Base-by-base conservation (phyloP, 2,888 invertebrate species). In the Polylopha cassiicola region DNA sequence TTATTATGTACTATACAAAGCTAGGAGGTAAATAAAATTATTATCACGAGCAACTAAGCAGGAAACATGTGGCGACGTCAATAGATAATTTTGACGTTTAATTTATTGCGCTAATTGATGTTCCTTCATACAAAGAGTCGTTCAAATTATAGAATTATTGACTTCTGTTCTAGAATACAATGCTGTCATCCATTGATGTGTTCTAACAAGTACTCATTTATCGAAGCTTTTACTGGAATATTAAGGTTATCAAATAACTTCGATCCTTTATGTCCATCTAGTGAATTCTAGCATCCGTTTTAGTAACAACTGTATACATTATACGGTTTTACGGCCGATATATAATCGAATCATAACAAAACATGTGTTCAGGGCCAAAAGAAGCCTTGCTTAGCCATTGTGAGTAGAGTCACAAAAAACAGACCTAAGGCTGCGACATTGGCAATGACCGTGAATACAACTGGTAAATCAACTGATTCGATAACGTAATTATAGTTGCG, bases 41-140 rank as follows among this genome's bases (percentile, higher is more conserved):
- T 36, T 41, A 36, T 30, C 15, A 21, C 11, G 14, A 20, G 28
- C 34, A 36, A 36, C 26, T 21, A 11, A 30, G 34, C 36, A 30
- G 39, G 39, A 41, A 41, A 11, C 13, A n/a, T n/a, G 3, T 24
- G 14, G 29, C 34, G 24, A 23, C 15, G 24, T 14, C 3, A 15
- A 29, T 14, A 26, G 20, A 41, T 38, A 21, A 34, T 23, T 26
- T 15, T 15, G 30, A 24, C 30, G 30, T 26, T 36, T 30, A 30
- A 36, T 21, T 30, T 30, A 21, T 29, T n/a, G 17, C 30, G 39
- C 34, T 30, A 41, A 41, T 41, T 41, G 39, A 34, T 24, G 20
- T 39, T 11, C 23, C 28, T 28, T 33, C 22, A 3, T 8, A 11
- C 29, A 18, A 29, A 17, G 15, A 13, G 29, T 3, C 18, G 34